A percentile compares a stretch with the other conserved stretches of the same genome.
Conservation (phyloP, 2,888 invertebrate species). For the Netelia fuscicornis region DNA sequence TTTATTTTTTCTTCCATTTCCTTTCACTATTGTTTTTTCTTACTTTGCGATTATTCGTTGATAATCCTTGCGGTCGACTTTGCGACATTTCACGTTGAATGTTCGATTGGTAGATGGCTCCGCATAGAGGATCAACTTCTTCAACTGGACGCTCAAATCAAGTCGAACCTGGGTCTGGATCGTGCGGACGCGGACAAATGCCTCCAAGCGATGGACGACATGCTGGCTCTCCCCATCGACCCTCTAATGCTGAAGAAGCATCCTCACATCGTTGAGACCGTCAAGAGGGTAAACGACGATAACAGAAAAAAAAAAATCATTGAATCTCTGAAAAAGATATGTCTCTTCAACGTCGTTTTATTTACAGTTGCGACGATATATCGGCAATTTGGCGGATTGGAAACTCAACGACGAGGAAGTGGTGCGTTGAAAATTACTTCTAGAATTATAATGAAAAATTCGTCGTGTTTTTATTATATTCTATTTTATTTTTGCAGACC, state of each 20-base stretch:
- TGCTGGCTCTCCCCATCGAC: slow-evolving; percentile 87
- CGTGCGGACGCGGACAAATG: slow-evolving; percentile 91
- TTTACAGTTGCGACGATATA: slow-evolving; percentile 89
- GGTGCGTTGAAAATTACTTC: slow-evolving; percentile 73
- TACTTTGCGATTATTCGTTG: no score
- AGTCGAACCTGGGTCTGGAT: slow-evolving; percentile 88
- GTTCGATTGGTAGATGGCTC: slow-evolving; percentile 85
- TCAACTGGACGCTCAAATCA: slow-evolving; percentile 89
- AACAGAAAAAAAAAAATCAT: slow-evolving; percentile 7
- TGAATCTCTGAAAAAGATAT: not conserved
- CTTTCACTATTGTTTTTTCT: not conserved
- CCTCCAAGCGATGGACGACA: slow-evolving; percentile 89
- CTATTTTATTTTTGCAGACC: slow-evolving; percentile 71
- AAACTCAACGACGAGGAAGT: slow-evolving; percentile 88
- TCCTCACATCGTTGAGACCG: slow-evolving; percentile 91
- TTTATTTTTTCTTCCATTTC: slow-evolving; percentile 12
- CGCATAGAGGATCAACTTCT: slow-evolving; percentile 89
- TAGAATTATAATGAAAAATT: slow-evolving; percentile 34
- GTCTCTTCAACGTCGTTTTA: slow-evolving; percentile 19
- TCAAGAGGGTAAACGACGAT: slow-evolving; percentile 86
- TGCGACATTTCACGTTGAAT: not conserved
- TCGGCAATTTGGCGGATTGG: slow-evolving; percentile 92
- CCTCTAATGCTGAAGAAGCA: slow-evolving; percentile 93
- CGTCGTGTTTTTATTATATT: slow-evolving; percentile 26
- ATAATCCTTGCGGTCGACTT: no score